A percentile compares a stretch with the other conserved stretches of the same genome.
Conservation (phyloP, 2,113 vertebrate species). For the Tauraco erythrolophus region DNA sequence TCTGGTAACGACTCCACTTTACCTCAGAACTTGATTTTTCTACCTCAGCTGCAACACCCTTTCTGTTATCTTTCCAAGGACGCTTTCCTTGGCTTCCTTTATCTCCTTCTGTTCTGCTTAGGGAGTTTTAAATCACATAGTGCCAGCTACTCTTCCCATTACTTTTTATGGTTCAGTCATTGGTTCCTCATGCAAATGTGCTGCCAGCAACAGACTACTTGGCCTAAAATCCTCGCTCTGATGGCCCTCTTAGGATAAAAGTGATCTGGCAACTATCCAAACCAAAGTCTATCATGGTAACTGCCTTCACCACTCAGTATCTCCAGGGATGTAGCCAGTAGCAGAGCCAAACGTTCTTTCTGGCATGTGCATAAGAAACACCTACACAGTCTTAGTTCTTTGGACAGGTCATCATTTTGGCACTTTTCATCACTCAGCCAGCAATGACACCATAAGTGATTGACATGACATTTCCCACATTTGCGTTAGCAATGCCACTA, state of each 20-base stretch:
- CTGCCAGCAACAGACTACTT: not conserved
- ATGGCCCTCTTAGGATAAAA: not conserved
- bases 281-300: not conserved
- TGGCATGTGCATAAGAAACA: not conserved
- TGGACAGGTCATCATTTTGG: not conserved
- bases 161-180: not conserved
- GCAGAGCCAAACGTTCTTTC: not conserved
- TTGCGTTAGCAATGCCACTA: not conserved
- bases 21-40: not conserved
- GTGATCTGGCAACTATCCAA: not conserved
- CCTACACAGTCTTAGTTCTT: not conserved
- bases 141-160: not conserved
- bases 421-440: not conserved
- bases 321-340: not conserved
- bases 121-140: not conserved
- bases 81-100: not conserved
- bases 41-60: not conserved
- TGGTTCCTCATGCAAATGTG: not conserved
- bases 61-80: not conserved
- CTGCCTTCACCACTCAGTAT: not conserved
- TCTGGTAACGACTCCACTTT: not conserved
- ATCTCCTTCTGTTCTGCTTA: not conserved
- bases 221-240: not conserved
- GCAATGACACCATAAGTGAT: not conserved
- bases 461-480: not conserved